Evolutionary conservation across 2,797 vertebrate genomes (phyloP).

Genomic region (Nannoperca obscura): DNA sequence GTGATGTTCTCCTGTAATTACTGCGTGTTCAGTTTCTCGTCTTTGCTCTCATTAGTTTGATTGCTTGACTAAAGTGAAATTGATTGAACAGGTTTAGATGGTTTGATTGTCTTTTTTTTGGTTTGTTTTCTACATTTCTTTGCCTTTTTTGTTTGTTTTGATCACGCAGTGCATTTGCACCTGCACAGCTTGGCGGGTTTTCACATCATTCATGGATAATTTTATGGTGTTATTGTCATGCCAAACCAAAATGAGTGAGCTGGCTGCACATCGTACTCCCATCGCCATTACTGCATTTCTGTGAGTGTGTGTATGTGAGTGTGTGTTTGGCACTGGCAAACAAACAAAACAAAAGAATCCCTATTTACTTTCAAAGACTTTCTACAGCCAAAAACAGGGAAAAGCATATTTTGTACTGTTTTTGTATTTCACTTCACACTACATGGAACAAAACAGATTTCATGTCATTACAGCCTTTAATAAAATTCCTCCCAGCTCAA

Average conservation of each 20-base stretch:
- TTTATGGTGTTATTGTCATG: conserved; percentile 34
- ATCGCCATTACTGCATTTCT: conserved; percentile 18
- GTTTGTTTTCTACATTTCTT: neutral
- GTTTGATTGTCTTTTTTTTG: neutral
- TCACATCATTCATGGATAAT: conserved; percentile 38
- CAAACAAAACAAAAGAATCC: neutral
- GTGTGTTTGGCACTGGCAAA: conserved; percentile 12
- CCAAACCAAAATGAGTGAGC: conserved; percentile 35
- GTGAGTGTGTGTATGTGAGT: neutral
- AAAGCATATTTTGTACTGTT: neutral
- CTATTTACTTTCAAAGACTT: neutral
- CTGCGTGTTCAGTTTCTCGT: conserved; percentile 52
- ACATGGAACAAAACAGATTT: neutral
- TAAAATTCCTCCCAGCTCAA: neutral
- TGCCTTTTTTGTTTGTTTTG: neutral
- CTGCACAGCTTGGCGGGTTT: conserved; percentile 31
- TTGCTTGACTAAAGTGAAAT: conserved; percentile 36
- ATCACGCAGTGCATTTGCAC: conserved; percentile 13
- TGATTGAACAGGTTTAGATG: conserved; percentile 15
- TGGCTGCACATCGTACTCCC: conserved; percentile 35
- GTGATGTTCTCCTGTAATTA: conserved; percentile 69
- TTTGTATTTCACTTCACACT: neutral
- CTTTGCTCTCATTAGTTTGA: conserved; percentile 64
- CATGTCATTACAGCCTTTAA: neutral
- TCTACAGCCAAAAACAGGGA: neutral